Evolutionary conservation across 2,113 vertebrate species (phyloP).

Genomic region (Lipophrys pholis): DNA sequence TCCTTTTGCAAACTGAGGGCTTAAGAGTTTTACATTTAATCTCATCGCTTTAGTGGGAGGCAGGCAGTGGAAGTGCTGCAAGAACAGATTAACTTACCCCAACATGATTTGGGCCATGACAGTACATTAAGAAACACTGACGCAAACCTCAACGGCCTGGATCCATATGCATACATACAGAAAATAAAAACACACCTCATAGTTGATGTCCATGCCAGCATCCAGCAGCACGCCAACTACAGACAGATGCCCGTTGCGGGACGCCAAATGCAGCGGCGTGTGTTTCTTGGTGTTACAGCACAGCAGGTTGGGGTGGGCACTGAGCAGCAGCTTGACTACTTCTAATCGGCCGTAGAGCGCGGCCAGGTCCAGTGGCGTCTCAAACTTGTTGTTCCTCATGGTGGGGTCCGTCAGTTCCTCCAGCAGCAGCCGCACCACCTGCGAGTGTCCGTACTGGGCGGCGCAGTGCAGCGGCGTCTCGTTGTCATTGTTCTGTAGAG

Average conservation of each 20-base stretch:
- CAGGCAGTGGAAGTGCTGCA: constrained; percentile 58
- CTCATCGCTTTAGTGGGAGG: constrained; percentile 48
- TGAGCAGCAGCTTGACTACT: constrained; percentile 95
- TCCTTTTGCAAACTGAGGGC: constrained; percentile 37
- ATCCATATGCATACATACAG: constrained; percentile 3
- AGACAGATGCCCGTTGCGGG: constrained; percentile 92
- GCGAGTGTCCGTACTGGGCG: constrained; percentile 94
- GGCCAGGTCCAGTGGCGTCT: constrained; percentile 96
- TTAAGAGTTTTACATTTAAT: constrained; percentile 64
- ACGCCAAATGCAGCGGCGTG: constrained; percentile 94
- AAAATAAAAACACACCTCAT: constrained; percentile 85
- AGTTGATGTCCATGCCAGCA: constrained; percentile 98
- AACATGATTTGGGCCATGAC: constrained; percentile 32
- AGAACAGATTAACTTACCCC: constrained; percentile 42
- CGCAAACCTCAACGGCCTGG: constrained; percentile 1
- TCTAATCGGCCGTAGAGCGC: constrained; percentile 96
- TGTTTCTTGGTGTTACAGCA: constrained; percentile 96
- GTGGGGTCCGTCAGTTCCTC: constrained; percentile 98
- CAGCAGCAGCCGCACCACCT: constrained; percentile 94
- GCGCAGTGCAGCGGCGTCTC: constrained; percentile 98
- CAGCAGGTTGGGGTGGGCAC: constrained; percentile 95
- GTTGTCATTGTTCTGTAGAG: constrained; percentile 95
- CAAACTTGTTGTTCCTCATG: constrained; percentile 98
- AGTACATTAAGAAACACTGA: constrained; percentile 33
- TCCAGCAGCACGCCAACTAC: constrained; percentile 95